A percentile compares a stretch with the other conserved stretches of the same genome.
phyloP scores from a whole-genome alignment of 2,888 invertebrate genomes.

The Metallyticus violacea region DNA sequence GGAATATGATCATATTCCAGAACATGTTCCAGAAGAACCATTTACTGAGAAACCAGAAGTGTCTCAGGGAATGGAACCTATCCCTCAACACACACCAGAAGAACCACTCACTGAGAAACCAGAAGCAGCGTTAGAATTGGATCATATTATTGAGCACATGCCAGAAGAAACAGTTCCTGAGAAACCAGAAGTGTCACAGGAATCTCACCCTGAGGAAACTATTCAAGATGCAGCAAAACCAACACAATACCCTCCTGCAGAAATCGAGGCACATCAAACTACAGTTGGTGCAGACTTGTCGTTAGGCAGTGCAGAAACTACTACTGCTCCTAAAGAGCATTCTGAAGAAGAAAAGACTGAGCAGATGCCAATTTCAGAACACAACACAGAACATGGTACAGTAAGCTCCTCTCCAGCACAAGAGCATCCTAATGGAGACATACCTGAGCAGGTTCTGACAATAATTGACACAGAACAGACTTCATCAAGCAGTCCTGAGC shows the following conservation, averaged over 20 bases:
- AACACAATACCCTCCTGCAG: neutral
- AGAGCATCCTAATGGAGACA: neutral
- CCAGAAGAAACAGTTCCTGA: neutral
- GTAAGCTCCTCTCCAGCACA: neutral
- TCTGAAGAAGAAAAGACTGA: neutral
- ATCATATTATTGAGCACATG: neutral
- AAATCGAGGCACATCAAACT: neutral
- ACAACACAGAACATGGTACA: conserved; percentile 7
- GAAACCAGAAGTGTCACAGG: neutral
- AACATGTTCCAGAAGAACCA: conserved; percentile 22
- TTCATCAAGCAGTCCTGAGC: no score
- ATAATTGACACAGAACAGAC: no score
- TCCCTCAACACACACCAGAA: neutral
- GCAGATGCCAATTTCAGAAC: neutral
- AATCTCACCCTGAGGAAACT: neutral
- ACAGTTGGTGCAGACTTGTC: no score
- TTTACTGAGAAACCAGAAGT: conserved; percentile 17
- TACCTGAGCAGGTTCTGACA: no score
- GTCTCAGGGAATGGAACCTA: neutral
- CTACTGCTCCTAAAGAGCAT: conserved; percentile 5
- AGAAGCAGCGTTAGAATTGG: conserved; percentile 5
- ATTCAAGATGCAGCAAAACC: neutral
- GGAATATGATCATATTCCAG: conserved; percentile 16
- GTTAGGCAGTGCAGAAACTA: neutral
- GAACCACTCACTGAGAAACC: neutral